Conservation (phyloP, 2,888 invertebrate genomes). For the Agrochola circellaris region DNA sequence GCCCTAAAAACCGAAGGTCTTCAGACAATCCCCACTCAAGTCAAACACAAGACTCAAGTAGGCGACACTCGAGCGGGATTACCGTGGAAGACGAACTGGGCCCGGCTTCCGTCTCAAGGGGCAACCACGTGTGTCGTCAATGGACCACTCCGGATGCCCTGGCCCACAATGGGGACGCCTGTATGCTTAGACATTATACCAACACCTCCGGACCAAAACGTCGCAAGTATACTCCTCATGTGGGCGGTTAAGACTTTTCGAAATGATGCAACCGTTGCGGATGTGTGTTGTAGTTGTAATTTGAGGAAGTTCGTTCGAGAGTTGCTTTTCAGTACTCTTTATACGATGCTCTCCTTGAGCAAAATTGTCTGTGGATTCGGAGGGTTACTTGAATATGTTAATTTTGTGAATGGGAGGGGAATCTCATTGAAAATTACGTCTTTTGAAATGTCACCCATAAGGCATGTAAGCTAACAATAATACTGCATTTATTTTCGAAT, state of each 20-base stretch:
- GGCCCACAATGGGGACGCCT: slow-evolving; percentile 76
- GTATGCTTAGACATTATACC: slow-evolving; percentile 71
- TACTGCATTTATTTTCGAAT: slow-evolving; percentile 6
- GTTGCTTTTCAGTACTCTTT: slow-evolving; percentile 61
- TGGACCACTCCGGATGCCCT: slow-evolving; percentile 84
- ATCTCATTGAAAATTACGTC: slow-evolving; percentile 43
- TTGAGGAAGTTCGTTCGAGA: slow-evolving; percentile 66
- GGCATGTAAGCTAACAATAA: slow-evolving; percentile 5
- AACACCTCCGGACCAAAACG: slow-evolving; percentile 58
- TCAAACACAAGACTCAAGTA: slow-evolving; percentile 64
- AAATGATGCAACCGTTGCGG: slow-evolving; percentile 51
- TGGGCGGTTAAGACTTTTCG: slow-evolving; percentile 59
- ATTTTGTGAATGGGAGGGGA: slow-evolving; percentile 24
- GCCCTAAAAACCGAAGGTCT: slow-evolving; percentile 44
- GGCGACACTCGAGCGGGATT: slow-evolving; percentile 70
- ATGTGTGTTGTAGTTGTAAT: slow-evolving; percentile 65
- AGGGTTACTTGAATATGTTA: slow-evolving; percentile 37
- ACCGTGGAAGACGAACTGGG: slow-evolving; percentile 71
- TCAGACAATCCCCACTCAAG: slow-evolving; percentile 49
- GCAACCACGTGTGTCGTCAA: slow-evolving; percentile 86
- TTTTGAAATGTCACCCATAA: slow-evolving; percentile 21
- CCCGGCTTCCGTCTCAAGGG: slow-evolving; percentile 83
- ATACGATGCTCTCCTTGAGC: slow-evolving; percentile 49
- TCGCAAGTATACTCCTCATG: slow-evolving; percentile 39
- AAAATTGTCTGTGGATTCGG: slow-evolving; percentile 54